A percentile compares a stretch with the other conserved stretches of the same genome.
Conservation (phyloP, 2,888 invertebrate genomes). For the Drosophila pullipes region DNA sequence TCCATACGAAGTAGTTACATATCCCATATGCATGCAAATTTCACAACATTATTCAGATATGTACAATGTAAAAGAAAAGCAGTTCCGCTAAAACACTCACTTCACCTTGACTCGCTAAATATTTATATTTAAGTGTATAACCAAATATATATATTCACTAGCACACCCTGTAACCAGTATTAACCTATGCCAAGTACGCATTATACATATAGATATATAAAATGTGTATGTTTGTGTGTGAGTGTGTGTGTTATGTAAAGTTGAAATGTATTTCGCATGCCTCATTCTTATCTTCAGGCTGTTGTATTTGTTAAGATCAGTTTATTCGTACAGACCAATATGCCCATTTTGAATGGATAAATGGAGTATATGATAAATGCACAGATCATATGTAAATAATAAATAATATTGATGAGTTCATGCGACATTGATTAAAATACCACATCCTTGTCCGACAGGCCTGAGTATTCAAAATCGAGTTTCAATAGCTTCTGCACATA, state of each 20-base stretch:
- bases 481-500: slow-evolving; percentile 19
- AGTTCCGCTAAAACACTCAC: neutral
- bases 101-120: neutral
- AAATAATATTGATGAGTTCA: neutral
- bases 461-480: slow-evolving; percentile 15
- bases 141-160: neutral
- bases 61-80: neutral
- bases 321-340: neutral
- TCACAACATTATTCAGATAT: neutral
- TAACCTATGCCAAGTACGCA: neutral
- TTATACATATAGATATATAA: neutral
- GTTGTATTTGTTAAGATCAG: neutral
- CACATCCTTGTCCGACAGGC: slow-evolving; percentile 25
- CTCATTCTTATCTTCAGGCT: neutral
- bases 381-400: neutral
- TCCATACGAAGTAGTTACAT: neutral
- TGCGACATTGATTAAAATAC: neutral
- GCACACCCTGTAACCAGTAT: neutral
- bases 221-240: neutral
- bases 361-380: neutral
- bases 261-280: neutral
- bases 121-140: neutral
- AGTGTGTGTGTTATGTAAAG: neutral
- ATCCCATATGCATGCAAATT: neutral
- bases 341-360: neutral